Evolutionary conservation across 2,797 vertebrate species (phyloP).

Genomic region (Gymnothorax javanicus): DNA sequence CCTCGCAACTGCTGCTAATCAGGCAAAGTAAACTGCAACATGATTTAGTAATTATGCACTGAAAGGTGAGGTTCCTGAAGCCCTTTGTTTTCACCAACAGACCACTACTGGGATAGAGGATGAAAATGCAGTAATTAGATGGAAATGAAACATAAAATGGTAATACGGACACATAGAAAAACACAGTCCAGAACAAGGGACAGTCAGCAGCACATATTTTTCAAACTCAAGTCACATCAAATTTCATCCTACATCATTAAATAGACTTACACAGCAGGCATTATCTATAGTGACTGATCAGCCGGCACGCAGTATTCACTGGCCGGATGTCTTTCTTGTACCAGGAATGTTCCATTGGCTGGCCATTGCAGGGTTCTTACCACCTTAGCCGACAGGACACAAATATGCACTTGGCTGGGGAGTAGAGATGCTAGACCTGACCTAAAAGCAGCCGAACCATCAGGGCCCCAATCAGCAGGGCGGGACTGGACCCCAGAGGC

Average conservation of each 20-base stretch:
- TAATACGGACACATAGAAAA: neutral
- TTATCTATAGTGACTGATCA: neutral
- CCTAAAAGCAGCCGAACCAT: conserved; percentile 56
- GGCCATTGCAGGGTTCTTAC: neutral
- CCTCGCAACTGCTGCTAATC: too few species aligned
- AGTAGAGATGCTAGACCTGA: conserved; percentile 52
- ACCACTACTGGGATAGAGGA: too few species aligned
- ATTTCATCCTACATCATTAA: conserved; percentile 11
- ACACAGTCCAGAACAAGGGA: neutral
- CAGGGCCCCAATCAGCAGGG: conserved; percentile 59
- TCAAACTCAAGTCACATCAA: neutral
- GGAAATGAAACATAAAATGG: neutral
- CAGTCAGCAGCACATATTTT: neutral
- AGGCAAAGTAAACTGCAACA: too few species aligned
- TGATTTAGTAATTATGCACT: too few species aligned
- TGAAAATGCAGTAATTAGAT: neutral
- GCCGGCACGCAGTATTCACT: neutral
- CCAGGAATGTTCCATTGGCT: neutral
- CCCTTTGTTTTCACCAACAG: too few species aligned
- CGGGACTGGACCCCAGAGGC: conserved; percentile 48
- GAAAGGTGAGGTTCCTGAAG: too few species aligned
- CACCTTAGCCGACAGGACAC: neutral
- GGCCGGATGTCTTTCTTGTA: neutral
- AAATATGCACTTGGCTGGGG: neutral
- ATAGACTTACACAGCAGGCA: neutral